Evolutionary conservation across 1,140 invertebrate genomes (phyloP).

Genomic region (Sycophaga agraensis): DNA sequence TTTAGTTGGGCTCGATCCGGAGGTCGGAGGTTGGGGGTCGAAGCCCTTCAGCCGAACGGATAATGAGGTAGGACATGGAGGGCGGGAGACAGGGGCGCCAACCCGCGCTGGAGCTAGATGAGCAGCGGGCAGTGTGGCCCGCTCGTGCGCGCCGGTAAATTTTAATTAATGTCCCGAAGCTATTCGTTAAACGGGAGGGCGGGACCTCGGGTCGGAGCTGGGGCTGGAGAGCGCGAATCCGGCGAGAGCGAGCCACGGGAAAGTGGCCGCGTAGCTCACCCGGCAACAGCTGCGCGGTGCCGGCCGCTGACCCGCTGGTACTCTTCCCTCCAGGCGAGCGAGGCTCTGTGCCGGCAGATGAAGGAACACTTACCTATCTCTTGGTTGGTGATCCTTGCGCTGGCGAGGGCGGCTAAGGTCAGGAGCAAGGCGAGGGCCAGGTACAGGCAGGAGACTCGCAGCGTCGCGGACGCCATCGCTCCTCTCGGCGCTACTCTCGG

Average conservation of each 20-base stretch:
- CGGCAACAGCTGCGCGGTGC: too few relatives aligned
- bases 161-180: slow-evolving; percentile 28
- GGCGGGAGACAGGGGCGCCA: not conserved
- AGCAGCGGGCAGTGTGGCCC: slow-evolving; percentile 6
- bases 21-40: too few relatives aligned
- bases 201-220: not conserved
- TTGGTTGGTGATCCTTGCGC: slow-evolving; percentile 43
- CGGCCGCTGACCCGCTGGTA: too few relatives aligned
- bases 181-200: not conserved
- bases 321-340: too few relatives aligned
- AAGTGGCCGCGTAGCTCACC: too few relatives aligned
- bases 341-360: too few relatives aligned
- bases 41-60: not conserved
- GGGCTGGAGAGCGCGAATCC: not conserved
- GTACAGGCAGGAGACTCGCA: slow-evolving; percentile 11
- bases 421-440: slow-evolving; percentile 24
- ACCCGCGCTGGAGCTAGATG: not conserved
- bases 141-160: too few relatives aligned
- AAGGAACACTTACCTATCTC: slow-evolving; percentile 46
- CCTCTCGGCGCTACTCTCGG: not conserved
- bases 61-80: too few relatives aligned
- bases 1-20: too few relatives aligned
- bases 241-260: too few relatives aligned
- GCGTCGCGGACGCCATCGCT: not conserved
- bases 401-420: slow-evolving; percentile 8